These are phyloP conservation scores for Australoheros scitulus DNA, from an alignment of 2,113 vertebrate genomes.

Conservation along the genomic window DNA sequence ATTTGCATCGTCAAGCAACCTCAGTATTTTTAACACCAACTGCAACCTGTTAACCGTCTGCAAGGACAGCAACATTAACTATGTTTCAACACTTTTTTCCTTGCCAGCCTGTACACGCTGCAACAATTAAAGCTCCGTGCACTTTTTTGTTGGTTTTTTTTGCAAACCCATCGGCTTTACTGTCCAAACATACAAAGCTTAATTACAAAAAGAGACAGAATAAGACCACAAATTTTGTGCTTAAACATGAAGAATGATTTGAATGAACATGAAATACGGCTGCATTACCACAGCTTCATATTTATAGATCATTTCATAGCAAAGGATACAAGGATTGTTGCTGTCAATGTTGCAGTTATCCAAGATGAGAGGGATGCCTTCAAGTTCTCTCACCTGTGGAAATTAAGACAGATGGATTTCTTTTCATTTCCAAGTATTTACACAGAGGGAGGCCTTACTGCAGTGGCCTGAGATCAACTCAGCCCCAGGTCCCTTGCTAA, in stretches of 20 bases:
- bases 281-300: not conserved
- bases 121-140: not conserved
- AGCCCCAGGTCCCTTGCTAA: not conserved
- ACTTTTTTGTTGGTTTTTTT: not conserved
- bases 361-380: slow-evolving; percentile 92
- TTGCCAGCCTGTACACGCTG: not conserved
- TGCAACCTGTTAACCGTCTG: not conserved
- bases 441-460: not conserved
- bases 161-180: not conserved
- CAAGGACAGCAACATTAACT: not conserved
- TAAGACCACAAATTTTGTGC: fast-evolving
- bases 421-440: too few relatives aligned
- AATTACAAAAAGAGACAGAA: not conserved
- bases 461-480: not conserved
- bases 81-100: not conserved
- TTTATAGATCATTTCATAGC: not conserved
- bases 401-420: not conserved
- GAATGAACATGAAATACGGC: not conserved
- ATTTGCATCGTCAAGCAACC: not conserved
- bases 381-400: slow-evolving; percentile 87
- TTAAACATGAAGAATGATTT: not conserved
- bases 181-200: not conserved
- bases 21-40: not conserved
- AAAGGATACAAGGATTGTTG: slow-evolving; percentile 99
- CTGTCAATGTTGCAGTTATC: slow-evolving; percentile 94